Percentiles rank a stretch among this genome's conserved stretches.
Conservation (phyloP, 2,888 invertebrate species). For the Hyposoter didymator region DNA sequence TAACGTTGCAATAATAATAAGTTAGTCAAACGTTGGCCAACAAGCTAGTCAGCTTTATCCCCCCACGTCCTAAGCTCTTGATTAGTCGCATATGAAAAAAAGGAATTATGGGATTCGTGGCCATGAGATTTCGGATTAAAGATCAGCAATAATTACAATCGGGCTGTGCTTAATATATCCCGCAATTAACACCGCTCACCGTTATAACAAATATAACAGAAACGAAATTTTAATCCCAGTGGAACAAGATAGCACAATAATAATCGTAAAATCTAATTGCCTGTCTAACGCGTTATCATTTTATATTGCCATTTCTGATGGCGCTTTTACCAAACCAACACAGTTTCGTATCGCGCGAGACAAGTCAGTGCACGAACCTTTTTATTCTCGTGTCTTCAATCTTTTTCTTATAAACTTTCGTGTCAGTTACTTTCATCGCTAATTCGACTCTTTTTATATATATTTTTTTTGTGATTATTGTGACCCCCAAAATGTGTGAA, state of each 20-base stretch:
- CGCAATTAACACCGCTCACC: background rate
- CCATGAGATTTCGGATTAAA: background rate
- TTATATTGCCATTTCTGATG: background rate
- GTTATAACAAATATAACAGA: background rate
- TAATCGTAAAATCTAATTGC: background rate
- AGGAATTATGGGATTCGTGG: background rate
- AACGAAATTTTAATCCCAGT: background rate
- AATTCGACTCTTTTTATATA: background rate
- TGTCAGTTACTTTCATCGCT: background rate
- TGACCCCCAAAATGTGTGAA: background rate
- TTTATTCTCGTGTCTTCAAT: background rate
- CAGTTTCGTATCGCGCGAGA: background rate
- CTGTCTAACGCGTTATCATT: background rate
- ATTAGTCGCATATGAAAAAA: background rate
- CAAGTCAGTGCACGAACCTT: background rate
- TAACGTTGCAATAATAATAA: background rate
- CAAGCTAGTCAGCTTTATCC: background rate
- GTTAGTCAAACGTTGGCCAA: background rate
- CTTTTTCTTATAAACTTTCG: background rate
- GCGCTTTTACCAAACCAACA: background rate
- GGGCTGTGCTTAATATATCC: background rate
- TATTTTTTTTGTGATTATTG: background rate
- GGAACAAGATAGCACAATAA: background rate
- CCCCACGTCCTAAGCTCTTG: background rate
- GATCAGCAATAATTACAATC: slow-evolving; percentile 2